Evolutionary conservation across 2,113 vertebrate genomes (phyloP).

Genomic region (Butastur rufipennis): DNA sequence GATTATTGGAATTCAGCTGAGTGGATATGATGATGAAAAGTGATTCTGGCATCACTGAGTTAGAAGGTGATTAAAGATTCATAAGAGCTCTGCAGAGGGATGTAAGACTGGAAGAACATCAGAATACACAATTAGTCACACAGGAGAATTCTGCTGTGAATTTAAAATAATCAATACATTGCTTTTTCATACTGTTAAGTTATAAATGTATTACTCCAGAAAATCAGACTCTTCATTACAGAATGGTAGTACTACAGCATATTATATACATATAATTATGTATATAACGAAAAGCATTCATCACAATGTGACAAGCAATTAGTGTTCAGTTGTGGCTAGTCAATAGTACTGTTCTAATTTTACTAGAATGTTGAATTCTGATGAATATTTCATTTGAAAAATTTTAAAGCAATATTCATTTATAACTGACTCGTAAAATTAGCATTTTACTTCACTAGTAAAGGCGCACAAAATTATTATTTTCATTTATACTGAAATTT

Average conservation of each 20-base stretch:
- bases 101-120: slow-evolving; percentile 2
- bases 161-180: slow-evolving; percentile 60
- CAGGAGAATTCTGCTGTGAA: slow-evolving; percentile 36
- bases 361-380: not conserved
- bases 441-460: not conserved
- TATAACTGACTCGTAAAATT: not conserved
- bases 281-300: not conserved
- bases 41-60: slow-evolving; percentile 50
- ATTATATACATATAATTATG: not conserved
- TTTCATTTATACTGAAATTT: not conserved
- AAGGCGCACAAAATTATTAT: not conserved
- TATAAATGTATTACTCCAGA: slow-evolving; percentile 47
- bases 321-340: not conserved
- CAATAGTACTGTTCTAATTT: not conserved
- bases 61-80: slow-evolving; percentile 75
- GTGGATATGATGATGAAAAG: slow-evolving; percentile 53
- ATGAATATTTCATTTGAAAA: not conserved
- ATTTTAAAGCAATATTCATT: not conserved
- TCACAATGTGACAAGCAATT: not conserved
- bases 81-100: slow-evolving; percentile 34
- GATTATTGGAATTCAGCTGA: slow-evolving; percentile 42
- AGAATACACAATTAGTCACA: slow-evolving; percentile 64
- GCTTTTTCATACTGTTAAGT: slow-evolving; percentile 40
- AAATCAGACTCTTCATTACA: slow-evolving; percentile 36
- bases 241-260: not conserved